Conservation (phyloP, 2,113 vertebrate species). For the Pseudorasbora parva region DNA sequence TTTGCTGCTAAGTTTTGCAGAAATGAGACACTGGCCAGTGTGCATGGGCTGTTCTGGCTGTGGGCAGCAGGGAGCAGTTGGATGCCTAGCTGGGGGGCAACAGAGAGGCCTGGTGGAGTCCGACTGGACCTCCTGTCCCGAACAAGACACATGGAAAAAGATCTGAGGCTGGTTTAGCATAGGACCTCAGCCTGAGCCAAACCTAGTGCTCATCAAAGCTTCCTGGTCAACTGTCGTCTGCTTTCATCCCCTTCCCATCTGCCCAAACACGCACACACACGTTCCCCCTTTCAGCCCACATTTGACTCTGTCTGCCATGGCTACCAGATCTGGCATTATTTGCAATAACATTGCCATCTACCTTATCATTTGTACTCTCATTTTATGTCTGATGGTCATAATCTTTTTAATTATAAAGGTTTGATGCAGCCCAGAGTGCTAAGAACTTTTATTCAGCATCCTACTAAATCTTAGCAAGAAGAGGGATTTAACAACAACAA, state of each 20-base stretch:
- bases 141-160: conserved; percentile 52
- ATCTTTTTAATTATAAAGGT: conserved; percentile 24
- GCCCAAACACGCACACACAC: conserved; percentile 32
- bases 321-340: conserved; percentile 17
- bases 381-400: not conserved
- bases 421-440: not conserved
- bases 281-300: conserved; percentile 12
- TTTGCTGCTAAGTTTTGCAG: not conserved
- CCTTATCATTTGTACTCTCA: not conserved
- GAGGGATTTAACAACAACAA: not conserved
- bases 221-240: conserved; percentile 45
- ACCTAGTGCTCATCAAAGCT: conserved; percentile 54
- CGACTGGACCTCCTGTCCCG: conserved; percentile 44
- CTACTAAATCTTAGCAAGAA: conserved; percentile 26
- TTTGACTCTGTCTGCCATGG: conserved; percentile 6
- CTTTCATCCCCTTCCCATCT: conserved; percentile 53
- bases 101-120: conserved; percentile 45
- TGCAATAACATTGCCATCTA: not conserved
- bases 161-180: conserved; percentile 49
- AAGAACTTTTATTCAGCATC: conserved; percentile 9
- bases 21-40: not conserved
- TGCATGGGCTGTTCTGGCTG: conserved; percentile 25
- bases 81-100: conserved; percentile 40
- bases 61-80: conserved; percentile 51
- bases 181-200: conserved; percentile 48